Conservation (phyloP, 1,140 invertebrate species). For the Drosophila asahinai region DNA sequence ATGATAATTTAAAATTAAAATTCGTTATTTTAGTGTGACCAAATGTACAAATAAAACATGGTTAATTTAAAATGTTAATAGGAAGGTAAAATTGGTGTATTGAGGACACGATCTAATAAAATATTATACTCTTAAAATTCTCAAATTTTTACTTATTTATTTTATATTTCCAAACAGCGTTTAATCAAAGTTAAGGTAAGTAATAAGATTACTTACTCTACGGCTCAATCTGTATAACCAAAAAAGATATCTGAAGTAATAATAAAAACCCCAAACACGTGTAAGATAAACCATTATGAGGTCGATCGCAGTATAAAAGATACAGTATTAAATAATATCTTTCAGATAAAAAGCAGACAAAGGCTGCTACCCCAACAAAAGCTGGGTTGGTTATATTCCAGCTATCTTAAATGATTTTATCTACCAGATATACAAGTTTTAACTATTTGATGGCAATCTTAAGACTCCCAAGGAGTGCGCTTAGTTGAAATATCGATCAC, state of each 20-base stretch:
- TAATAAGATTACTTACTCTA: not conserved
- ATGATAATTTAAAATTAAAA: too few relatives aligned
- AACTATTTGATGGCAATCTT: slow-evolving; percentile 12
- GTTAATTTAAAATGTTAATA: too few relatives aligned
- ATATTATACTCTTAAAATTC: too few relatives aligned
- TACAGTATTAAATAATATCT: not conserved
- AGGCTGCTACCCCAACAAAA: not conserved
- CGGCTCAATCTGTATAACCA: not conserved
- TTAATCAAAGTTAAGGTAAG: not conserved
- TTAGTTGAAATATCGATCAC: slow-evolving; percentile 3
- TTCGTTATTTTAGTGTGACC: too few relatives aligned
- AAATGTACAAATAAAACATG: too few relatives aligned
- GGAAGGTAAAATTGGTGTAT: too few relatives aligned
- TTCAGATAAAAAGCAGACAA: not conserved
- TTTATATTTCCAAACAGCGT: too few relatives aligned
- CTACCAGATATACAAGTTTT: not conserved
- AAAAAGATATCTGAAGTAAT: not conserved
- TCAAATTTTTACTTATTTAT: too few relatives aligned
- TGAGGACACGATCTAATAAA: too few relatives aligned
- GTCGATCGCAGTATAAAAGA: not conserved
- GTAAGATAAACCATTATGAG: too few relatives aligned
- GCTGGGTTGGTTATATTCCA: not conserved
- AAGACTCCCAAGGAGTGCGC: not conserved
- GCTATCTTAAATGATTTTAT: not conserved
- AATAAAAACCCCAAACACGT: too few relatives aligned